Evolutionary conservation across 2,113 vertebrate genomes (phyloP).

Genomic region (Canis aureus): DNA sequence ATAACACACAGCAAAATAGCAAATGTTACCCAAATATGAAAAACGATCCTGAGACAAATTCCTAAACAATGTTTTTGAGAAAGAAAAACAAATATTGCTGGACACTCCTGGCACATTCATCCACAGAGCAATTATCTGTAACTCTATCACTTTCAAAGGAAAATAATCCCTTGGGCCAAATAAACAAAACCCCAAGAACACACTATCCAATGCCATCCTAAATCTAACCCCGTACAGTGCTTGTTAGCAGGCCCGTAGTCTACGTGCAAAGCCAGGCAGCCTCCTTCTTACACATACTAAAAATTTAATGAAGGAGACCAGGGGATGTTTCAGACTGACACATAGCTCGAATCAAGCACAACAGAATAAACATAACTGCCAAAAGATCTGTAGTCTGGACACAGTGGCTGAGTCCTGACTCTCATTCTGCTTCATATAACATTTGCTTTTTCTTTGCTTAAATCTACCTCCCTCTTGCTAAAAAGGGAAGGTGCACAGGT

Average conservation of each 20-base stretch:
- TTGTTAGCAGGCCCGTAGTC: neutral
- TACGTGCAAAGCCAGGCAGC: neutral
- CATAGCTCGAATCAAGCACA: neutral
- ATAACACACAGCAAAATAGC: neutral
- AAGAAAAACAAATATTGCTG: conserved; percentile 1
- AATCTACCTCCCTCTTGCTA: conserved; percentile 32
- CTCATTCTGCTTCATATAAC: neutral
- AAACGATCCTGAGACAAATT: conserved; percentile 19
- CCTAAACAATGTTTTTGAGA: neutral
- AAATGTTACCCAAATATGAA: neutral
- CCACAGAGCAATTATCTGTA: neutral
- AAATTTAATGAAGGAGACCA: neutral
- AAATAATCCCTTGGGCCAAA: conserved; percentile 30
- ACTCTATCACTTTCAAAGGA: conserved; percentile 26
- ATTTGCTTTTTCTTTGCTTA: conserved; percentile 49
- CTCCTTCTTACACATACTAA: neutral
- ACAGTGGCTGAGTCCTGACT: neutral
- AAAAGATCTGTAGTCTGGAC: conserved; percentile 19
- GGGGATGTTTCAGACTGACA: neutral
- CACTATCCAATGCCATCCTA: neutral
- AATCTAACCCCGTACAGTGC: neutral
- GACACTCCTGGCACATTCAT: neutral
- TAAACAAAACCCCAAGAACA: conserved; percentile 12
- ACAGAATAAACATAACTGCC: neutral
- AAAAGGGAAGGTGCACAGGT: neutral